Conservation (phyloP, 1,140 invertebrate species). For the Vanessa atalanta region DNA sequence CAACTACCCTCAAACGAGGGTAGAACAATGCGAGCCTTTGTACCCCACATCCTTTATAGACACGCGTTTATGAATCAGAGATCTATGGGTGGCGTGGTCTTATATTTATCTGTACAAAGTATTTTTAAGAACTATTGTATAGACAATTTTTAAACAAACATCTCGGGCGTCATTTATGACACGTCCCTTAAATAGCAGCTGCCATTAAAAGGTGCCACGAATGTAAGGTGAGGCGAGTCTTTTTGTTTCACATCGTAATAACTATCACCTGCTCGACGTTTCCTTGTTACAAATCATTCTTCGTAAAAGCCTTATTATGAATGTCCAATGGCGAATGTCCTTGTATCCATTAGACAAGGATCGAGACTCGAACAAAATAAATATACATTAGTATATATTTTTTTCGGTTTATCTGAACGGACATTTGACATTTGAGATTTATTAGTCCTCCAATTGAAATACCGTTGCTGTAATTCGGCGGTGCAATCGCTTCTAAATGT, state of each 20-base stretch:
- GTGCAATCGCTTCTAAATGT: constrained; percentile 5
- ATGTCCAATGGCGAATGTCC: constrained; percentile 20
- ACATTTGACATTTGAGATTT: constrained; percentile 1
- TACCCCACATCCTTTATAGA: constrained; percentile 43
- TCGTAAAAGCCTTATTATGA: constrained; percentile 30
- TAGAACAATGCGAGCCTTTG: constrained; percentile 54
- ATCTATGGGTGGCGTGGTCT: constrained; percentile 50
- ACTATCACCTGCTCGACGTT: constrained; percentile 57
- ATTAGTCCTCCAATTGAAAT: constrained; percentile 14
- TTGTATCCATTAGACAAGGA: constrained; percentile 39
- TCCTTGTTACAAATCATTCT: constrained; percentile 47
- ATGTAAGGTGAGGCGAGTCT: constrained; percentile 45
- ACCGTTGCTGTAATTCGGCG: constrained; percentile 6
- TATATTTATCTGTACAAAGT: constrained; percentile 24
- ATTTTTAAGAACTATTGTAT: constrained; percentile 43
- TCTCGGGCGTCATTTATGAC: constrained; percentile 61
- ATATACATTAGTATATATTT: constrained; percentile 19
- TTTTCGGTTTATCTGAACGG: background rate
- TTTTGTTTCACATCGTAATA: constrained; percentile 66
- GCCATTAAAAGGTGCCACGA: constrained; percentile 47
- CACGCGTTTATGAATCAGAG: constrained; percentile 46
- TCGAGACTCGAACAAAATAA: constrained; percentile 17
- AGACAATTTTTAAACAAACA: constrained; percentile 59
- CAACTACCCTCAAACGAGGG: constrained; percentile 46
- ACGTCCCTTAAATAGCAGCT: constrained; percentile 63